Evolutionary conservation across 2,797 vertebrate species (phyloP).

Genomic region (Nasua narica): DNA sequence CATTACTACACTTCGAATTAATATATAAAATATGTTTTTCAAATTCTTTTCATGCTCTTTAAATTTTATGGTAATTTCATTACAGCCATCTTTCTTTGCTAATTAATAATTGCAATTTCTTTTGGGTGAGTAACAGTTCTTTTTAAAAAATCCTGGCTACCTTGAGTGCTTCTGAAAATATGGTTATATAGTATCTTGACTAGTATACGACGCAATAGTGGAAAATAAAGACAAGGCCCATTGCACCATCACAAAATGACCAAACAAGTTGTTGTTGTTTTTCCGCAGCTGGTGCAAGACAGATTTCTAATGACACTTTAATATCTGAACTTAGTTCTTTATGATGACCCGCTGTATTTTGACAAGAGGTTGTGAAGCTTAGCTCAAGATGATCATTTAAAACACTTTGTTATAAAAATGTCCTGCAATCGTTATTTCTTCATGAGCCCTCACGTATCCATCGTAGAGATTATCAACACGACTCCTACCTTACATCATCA

Average conservation of each 20-base stretch:
- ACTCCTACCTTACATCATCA: not conserved
- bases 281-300: not conserved
- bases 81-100: constrained; percentile 21
- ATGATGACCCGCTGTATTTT: not conserved
- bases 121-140: not conserved
- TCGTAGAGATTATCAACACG: not conserved
- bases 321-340: not conserved
- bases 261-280: not conserved
- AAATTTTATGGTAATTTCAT: constrained; percentile 59
- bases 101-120: constrained; percentile 42
- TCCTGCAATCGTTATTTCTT: not conserved
- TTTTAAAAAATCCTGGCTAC: not conserved
- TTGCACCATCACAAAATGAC: not conserved
- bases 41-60: constrained; percentile 43
- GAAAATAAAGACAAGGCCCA: not conserved
- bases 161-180: not conserved
- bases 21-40: constrained; percentile 48
- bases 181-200: not conserved
- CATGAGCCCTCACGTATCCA: not conserved
- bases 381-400: not conserved
- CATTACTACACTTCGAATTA: not conserved
- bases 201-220: not conserved
- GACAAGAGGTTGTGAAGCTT: not conserved
- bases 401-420: not conserved
- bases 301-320: not conserved